Conservation (phyloP, 2,113 vertebrate genomes). For the Shinisaurus crocodilurus region DNA sequence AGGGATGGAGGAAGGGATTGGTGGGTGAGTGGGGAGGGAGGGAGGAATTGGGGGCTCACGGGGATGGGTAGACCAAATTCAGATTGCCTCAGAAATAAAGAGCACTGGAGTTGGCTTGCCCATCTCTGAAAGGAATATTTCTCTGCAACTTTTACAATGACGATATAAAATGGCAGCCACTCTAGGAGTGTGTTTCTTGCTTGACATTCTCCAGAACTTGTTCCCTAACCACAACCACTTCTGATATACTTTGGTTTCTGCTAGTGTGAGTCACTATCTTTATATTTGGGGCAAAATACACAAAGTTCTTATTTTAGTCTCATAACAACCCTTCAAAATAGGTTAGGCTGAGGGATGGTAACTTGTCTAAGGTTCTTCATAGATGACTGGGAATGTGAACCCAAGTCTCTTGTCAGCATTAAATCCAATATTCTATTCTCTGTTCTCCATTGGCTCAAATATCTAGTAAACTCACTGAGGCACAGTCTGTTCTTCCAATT, state of each 20-base stretch:
- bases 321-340: background rate
- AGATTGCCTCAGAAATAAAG: background rate
- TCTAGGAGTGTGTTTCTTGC: background rate
- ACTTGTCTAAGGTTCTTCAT: background rate
- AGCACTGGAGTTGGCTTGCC: background rate
- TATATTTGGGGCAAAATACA: background rate
- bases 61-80: background rate
- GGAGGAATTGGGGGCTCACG: background rate
- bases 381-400: background rate
- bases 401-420: too few species aligned
- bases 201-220: background rate
- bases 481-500: slow-evolving; percentile 27
- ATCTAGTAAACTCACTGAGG: slow-evolving; percentile 11
- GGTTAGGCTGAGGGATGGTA: background rate
- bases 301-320: background rate
- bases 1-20: too few species aligned
- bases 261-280: background rate
- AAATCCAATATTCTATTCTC: background rate
- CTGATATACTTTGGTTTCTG: background rate
- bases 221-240: background rate
- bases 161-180: background rate
- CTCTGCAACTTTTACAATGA: background rate
- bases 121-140: background rate
- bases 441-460: background rate
- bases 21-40: too few species aligned